phyloP scores from a whole-genome alignment of 2,113 vertebrate species.

The Heterotilapia buettikoferi region DNA sequence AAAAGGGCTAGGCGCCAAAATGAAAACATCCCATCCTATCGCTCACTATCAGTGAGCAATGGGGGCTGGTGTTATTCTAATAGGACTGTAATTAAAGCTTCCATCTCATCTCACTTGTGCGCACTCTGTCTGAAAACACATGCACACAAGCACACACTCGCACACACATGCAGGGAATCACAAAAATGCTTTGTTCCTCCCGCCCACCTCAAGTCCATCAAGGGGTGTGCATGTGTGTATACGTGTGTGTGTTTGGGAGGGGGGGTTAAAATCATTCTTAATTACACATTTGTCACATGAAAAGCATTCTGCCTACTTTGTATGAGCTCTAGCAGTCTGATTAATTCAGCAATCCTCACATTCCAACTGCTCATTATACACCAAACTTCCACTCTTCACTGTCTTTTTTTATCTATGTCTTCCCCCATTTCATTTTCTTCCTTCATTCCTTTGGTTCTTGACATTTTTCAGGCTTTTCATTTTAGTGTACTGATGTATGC shows the following conservation, averaged over 20 bases:
- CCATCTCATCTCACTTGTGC: constrained; percentile 54
- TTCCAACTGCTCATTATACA: constrained; percentile 70
- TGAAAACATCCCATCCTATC: constrained; percentile 55
- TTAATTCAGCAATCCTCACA: constrained; percentile 67
- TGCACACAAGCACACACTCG: constrained; percentile 19
- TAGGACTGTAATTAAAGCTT: constrained; percentile 65
- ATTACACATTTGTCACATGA: constrained; percentile 79
- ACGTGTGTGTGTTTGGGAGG: not conserved
- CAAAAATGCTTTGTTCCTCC: constrained; percentile 56
- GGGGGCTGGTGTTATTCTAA: constrained; percentile 56
- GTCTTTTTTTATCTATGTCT: constrained; percentile 55
- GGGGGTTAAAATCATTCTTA: constrained; percentile 71
- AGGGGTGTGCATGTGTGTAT: not conserved
- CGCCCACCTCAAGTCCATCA: constrained; percentile 58
- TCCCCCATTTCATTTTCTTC: constrained; percentile 37
- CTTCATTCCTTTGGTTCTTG: constrained; percentile 49
- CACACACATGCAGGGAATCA: not conserved
- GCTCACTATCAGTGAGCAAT: constrained; percentile 39
- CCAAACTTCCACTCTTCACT: constrained; percentile 59
- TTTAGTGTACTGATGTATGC: constrained; percentile 51
- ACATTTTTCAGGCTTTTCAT: constrained; percentile 64
- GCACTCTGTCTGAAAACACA: constrained; percentile 5
- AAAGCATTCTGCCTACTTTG: constrained; percentile 65
- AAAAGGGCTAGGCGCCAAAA: constrained; percentile 26
- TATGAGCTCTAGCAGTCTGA: constrained; percentile 61